These are phyloP conservation scores for Agriopis marginaria DNA, from an alignment of 2,888 invertebrate species.

Conservation along the genomic window DNA sequence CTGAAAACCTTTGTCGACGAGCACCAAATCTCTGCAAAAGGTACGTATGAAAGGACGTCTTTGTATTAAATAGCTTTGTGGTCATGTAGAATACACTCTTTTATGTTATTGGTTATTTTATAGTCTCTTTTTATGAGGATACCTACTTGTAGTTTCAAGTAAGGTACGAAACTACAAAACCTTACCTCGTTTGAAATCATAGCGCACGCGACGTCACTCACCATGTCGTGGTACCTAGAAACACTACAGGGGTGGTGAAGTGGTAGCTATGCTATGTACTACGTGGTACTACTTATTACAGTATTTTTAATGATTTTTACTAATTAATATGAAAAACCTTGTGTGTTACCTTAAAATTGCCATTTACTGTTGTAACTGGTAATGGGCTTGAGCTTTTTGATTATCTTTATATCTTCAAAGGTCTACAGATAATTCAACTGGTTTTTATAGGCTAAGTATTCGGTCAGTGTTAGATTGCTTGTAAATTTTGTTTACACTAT, in stretches of 20 bases:
- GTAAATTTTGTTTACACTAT: no score
- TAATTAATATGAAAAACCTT: no score
- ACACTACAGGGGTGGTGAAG: conserved; percentile 1
- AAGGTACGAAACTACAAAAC: not conserved
- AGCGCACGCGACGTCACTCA: conserved; percentile 76
- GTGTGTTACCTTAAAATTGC: no score
- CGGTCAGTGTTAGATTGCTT: no score
- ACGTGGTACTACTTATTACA: not conserved
- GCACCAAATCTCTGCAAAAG: conserved; percentile 24
- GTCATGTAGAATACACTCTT: conserved; percentile 17
- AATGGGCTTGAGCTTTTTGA: no score
- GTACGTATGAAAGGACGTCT: conserved; percentile 29
- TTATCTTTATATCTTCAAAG: no score
- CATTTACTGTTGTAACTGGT: no score
- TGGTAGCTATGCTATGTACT: not conserved
- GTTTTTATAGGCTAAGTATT: no score
- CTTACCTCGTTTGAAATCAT: conserved; percentile 61
- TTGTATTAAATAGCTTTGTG: conserved; percentile 31
- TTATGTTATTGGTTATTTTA: conserved; percentile 20
- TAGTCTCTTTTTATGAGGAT: conserved; percentile 24
- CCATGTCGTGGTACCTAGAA: conserved; percentile 47
- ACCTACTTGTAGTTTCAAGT: not conserved
- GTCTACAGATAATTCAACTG: no score
- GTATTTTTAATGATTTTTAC: not conserved
- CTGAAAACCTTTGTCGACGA: conserved; percentile 32